A percentile compares a stretch with the other conserved stretches of the same genome.
Conservation (phyloP, 2,113 vertebrate species). For the Ibidorhyncha struthersii region DNA sequence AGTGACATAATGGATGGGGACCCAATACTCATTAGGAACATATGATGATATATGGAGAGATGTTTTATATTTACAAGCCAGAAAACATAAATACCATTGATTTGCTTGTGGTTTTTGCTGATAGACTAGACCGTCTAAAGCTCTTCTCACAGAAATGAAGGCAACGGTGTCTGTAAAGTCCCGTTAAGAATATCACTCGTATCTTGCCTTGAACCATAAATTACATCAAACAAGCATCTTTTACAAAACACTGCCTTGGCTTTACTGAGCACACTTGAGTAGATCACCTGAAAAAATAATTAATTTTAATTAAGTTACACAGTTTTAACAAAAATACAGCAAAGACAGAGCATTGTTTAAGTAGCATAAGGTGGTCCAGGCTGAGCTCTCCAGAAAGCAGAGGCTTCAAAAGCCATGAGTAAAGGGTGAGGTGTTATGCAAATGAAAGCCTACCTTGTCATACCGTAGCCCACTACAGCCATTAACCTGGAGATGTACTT, state of each 20-base stretch:
- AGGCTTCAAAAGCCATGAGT: not conserved
- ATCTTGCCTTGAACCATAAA: not conserved
- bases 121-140: not conserved
- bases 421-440: not conserved
- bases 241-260: not conserved
- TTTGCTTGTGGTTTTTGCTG: not conserved
- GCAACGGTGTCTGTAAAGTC: not conserved
- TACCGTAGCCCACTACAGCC: not conserved
- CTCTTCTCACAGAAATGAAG: not conserved
- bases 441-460: not conserved
- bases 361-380: not conserved
- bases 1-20: not conserved
- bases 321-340: not conserved
- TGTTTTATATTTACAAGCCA: not conserved
- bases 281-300: constrained; percentile 23
- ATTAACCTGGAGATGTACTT: not conserved
- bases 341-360: not conserved
- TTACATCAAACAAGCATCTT: not conserved
- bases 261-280: not conserved
- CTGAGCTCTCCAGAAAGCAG: not conserved
- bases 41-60: not conserved
- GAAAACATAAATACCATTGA: constrained; percentile 17
- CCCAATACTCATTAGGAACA: not conserved
- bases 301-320: not conserved
- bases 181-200: not conserved